phyloP scores from a whole-genome alignment of 2,797 vertebrate species.

The Platalea minor region DNA sequence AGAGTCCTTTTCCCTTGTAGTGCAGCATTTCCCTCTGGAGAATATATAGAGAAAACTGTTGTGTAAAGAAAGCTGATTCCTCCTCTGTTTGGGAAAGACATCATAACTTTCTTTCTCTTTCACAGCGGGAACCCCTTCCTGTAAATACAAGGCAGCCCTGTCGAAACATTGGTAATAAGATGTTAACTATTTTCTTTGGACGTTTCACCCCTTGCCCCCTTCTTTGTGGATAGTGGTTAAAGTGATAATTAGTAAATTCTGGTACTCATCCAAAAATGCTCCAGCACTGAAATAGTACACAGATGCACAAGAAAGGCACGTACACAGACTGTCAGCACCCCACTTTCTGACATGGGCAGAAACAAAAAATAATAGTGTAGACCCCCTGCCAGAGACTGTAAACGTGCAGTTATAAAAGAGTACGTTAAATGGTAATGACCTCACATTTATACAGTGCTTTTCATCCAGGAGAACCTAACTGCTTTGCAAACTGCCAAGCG shows the following conservation, averaged over 20 bases:
- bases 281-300: neutral
- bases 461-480: neutral
- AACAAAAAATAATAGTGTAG: neutral
- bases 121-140: slow-evolving; percentile 26
- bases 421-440: neutral
- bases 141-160: slow-evolving; percentile 34
- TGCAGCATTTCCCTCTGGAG: neutral
- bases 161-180: slow-evolving; percentile 21
- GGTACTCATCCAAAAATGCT: slow-evolving; percentile 32
- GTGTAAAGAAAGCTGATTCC: slow-evolving; percentile 45
- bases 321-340: neutral
- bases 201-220: slow-evolving; percentile 6
- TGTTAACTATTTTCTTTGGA: slow-evolving; percentile 66
- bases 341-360: accelerated
- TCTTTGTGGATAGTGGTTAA: slow-evolving; percentile 23
- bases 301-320: neutral
- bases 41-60: slow-evolving; percentile 1
- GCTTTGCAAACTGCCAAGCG: neutral
- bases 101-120: slow-evolving; percentile 18
- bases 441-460: neutral
- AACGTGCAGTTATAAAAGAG: neutral
- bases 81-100: slow-evolving; percentile 13
- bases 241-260: slow-evolving; percentile 60
- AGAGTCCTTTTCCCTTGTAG: neutral
- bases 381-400: neutral